Base-by-base conservation (phyloP, 2,888 invertebrate species). In the Ryuthela nishihirai region DNA sequence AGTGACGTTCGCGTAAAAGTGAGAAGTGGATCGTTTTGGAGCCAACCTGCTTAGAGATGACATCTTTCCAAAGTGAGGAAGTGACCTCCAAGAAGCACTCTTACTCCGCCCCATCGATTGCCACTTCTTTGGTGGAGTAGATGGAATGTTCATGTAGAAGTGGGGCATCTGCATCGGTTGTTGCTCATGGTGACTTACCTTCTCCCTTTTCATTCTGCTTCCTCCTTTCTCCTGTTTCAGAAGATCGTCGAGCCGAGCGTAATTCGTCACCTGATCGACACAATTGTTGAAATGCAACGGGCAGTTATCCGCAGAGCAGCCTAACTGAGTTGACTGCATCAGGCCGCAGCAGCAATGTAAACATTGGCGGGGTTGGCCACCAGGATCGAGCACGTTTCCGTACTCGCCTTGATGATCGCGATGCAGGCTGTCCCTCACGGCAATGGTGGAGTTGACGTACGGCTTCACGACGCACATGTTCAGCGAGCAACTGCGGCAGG, bases 161-260 rank as follows among this genome's bases (percentile, higher is more conserved):
- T 58, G 58, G 15, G 58, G 43, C n/a, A n/a, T n/a, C n/a, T n/a
- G n/a, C n/a, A n/a, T n/a, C n/a, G n/a, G n/a, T n/a, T n/a, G n/a
- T n/a, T n/a, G n/a, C n/a, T n/a, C n/a, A n/a, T n/a, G n/a, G n/a
- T n/a, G n/a, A n/a, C n/a, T n/a, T n/a, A n/a, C n/a, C n/a, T n/a
- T n/a, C n/a, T n/a, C n/a, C n/a, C n/a, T n/a, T n/a, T n/a, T n/a
- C n/a, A n/a, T n/a, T n/a, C n/a, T n/a, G n/a, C n/a, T n/a, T n/a
- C n/a, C n/a, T n/a, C 40, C 58, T 23, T 38, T 24, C 12, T 47
- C 42, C 3, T 47, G 36, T 26, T 65, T 65, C n/a, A 67, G 44
- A 18, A 70, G 60, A 60, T 69, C 67, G 49, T 72, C 68, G 32
- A 70, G 50, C 25, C 66, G 60, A 10, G 69, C 68, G 59, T 69